These are phyloP conservation scores for Cheilosia soror DNA, from an alignment of 2,888 invertebrate genomes.

Conservation along the genomic window DNA sequence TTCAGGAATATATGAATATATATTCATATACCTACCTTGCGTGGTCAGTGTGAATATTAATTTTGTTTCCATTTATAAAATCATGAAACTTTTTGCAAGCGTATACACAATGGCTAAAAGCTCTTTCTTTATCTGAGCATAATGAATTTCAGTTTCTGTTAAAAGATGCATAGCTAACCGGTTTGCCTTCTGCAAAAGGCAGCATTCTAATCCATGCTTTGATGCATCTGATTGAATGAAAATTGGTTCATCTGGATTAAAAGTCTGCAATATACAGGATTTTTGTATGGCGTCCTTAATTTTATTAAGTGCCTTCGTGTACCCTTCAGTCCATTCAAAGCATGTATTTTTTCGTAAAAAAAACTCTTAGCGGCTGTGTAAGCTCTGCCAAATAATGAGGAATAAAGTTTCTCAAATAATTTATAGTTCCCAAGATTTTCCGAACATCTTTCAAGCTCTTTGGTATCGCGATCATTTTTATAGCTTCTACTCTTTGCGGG, in stretches of 20 bases:
- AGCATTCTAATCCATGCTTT: not conserved
- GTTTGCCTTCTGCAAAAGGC: slow-evolving; percentile 5
- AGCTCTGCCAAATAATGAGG: slow-evolving; percentile 42
- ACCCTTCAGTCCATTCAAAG: slow-evolving; percentile 71
- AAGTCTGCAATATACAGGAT: slow-evolving; percentile 46
- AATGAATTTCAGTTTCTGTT: slow-evolving; percentile 69
- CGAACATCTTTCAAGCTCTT: slow-evolving; percentile 76
- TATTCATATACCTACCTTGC: no score
- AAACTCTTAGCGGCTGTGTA: slow-evolving; percentile 52
- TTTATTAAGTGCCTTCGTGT: slow-evolving; percentile 69
- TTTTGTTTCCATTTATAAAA: slow-evolving; percentile 18
- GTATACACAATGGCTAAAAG: slow-evolving; percentile 11
- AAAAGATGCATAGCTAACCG: slow-evolving; percentile 72
- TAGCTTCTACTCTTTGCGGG: slow-evolving; percentile 39
- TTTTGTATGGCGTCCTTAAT: slow-evolving; percentile 76
- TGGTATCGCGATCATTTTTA: slow-evolving; percentile 62
- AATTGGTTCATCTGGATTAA: slow-evolving; percentile 32
- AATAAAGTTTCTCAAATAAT: slow-evolving; percentile 52
- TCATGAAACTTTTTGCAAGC: slow-evolving; percentile 27
- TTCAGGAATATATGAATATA: no score
- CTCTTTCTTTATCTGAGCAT: slow-evolving; percentile 60
- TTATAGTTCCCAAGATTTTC: slow-evolving; percentile 77
- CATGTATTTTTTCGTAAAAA: slow-evolving; percentile 76
- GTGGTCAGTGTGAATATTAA: slow-evolving; percentile 27
- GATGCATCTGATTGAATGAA: slow-evolving; percentile 38